phyloP scores from a whole-genome alignment of 2,888 invertebrate species.

The Dinocampus coccinellae region DNA sequence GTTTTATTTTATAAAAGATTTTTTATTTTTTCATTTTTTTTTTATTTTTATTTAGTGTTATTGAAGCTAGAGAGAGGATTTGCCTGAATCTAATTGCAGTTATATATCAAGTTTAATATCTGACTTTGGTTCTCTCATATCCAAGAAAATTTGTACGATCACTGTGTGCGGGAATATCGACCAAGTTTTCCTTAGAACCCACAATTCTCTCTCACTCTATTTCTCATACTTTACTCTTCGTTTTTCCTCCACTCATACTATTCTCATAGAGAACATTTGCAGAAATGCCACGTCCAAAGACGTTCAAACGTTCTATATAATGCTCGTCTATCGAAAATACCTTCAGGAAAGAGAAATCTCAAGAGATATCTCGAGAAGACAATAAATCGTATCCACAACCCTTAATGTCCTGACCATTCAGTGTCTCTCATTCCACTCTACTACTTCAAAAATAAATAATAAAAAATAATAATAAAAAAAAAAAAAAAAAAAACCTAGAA shows the following conservation, averaged over 20 bases:
- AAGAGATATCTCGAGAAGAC: slow-evolving; percentile 58
- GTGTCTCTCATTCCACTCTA: slow-evolving; percentile 42
- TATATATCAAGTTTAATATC: slow-evolving; percentile 67
- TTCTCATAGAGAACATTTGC: slow-evolving; percentile 8
- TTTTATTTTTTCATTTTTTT: too few relatives aligned
- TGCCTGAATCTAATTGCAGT: slow-evolving; percentile 65
- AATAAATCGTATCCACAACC: slow-evolving; percentile 62
- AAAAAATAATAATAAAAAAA: neutral
- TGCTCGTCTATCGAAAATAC: neutral
- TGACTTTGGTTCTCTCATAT: slow-evolving; percentile 53
- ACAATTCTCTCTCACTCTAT: neutral
- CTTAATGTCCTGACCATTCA: slow-evolving; percentile 65
- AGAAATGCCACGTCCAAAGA: neutral
- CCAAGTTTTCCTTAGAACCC: slow-evolving; percentile 54
- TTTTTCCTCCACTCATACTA: neutral
- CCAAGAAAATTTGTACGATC: neutral
- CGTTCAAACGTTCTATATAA: neutral
- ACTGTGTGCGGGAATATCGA: slow-evolving; percentile 53
- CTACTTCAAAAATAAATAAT: neutral
- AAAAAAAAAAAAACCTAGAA: too few relatives aligned
- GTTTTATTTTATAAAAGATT: neutral
- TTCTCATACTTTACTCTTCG: too few relatives aligned
- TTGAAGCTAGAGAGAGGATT: slow-evolving; percentile 25
- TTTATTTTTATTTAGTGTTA: slow-evolving; percentile 10
- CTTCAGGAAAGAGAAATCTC: slow-evolving; percentile 33